Evolutionary conservation across 2,113 vertebrate species (phyloP).

Genomic region (Poecile atricapillus): DNA sequence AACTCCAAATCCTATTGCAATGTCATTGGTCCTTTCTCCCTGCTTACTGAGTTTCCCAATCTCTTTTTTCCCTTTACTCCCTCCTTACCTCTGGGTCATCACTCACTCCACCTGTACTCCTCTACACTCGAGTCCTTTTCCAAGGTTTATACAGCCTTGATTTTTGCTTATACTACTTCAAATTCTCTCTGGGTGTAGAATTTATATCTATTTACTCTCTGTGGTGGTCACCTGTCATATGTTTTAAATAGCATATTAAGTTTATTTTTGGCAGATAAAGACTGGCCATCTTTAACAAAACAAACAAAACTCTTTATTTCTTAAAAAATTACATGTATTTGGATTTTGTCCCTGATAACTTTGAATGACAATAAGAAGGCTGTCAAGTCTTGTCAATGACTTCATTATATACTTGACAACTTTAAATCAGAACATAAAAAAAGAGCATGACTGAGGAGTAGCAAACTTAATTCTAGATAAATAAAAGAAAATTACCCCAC

Average conservation of each 20-base stretch:
- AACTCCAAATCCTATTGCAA: neutral
- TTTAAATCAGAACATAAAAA: constrained; percentile 40
- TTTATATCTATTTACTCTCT: neutral
- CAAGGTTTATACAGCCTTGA: neutral
- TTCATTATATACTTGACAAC: constrained; percentile 43
- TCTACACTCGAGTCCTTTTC: neutral
- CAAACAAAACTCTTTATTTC: neutral
- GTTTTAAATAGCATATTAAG: neutral
- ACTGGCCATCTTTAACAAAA: constrained; percentile 7
- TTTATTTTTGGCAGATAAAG: neutral
- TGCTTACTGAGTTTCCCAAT: neutral
- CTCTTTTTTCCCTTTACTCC: neutral
- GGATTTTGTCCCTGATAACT: constrained; percentile 39
- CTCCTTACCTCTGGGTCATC: neutral
- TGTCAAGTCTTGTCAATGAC: constrained; percentile 64
- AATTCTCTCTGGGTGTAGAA: neutral
- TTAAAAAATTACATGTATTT: neutral
- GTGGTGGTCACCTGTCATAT: neutral
- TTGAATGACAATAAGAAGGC: constrained; percentile 40
- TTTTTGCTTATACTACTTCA: neutral
- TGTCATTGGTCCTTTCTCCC: neutral
- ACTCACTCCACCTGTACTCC: neutral
- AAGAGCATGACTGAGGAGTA: neutral
- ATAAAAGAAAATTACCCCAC: constrained; percentile 64
- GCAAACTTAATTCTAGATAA: constrained; percentile 64